A percentile compares a stretch with the other conserved stretches of the same genome.
Conservation (phyloP, 2,797 vertebrate species). For the Alcedo atthis region DNA sequence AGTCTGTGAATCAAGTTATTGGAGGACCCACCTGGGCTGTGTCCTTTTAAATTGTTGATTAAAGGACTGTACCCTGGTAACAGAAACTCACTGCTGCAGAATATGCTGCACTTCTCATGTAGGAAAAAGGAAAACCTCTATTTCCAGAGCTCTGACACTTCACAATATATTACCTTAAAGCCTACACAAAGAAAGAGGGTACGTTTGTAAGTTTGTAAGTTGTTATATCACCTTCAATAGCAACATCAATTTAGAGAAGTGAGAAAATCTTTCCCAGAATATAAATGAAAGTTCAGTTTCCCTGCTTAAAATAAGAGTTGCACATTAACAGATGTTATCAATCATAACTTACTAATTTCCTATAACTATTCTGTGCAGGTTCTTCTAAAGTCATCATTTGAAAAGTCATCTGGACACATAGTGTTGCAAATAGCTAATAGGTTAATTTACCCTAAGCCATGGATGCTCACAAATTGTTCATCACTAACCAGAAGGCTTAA, state of each 20-base stretch:
- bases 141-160: not conserved
- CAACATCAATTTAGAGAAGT: not conserved
- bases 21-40: not conserved
- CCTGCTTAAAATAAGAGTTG: not conserved
- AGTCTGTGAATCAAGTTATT: not conserved
- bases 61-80: not conserved
- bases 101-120: not conserved
- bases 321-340: not conserved
- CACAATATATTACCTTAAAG: not conserved
- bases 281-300: not conserved
- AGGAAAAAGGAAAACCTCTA: not conserved
- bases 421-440: not conserved
- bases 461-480: not conserved
- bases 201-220: not conserved
- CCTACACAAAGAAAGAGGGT: not conserved
- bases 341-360: not conserved
- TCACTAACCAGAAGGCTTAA: not conserved
- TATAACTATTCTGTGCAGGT: not conserved
- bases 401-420: not conserved
- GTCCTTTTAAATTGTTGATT: not conserved
- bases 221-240: not conserved
- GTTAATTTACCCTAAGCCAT: not conserved
- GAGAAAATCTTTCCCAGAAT: not conserved
- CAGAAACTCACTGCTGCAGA: not conserved
- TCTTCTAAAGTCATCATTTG: not conserved